These are phyloP conservation scores for Cebus imitator DNA, from an alignment of 2,113 vertebrate species.

Conservation along the genomic window DNA sequence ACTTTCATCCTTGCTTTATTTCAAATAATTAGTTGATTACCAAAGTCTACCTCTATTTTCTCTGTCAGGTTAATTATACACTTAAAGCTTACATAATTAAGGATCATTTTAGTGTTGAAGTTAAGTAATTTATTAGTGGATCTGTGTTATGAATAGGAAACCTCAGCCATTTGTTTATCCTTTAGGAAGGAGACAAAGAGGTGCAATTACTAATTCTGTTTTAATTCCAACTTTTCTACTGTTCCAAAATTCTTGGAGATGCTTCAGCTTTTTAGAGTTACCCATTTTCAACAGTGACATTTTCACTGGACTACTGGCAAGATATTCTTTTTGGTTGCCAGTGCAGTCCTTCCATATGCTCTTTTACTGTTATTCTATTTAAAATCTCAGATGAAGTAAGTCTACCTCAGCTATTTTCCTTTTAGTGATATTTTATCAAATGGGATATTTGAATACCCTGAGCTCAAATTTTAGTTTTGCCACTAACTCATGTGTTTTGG, in stretches of 20 bases:
- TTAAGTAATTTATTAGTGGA: slow-evolving; percentile 57
- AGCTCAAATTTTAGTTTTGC: not conserved
- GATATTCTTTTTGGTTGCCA: not conserved
- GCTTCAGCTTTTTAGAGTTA: not conserved
- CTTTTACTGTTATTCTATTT: not conserved
- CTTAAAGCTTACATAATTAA: slow-evolving; percentile 37
- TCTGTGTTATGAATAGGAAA: slow-evolving; percentile 19
- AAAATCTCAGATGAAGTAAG: not conserved
- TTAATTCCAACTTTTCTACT: slow-evolving; percentile 12
- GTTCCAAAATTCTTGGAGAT: slow-evolving; percentile 46
- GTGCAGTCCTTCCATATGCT: not conserved
- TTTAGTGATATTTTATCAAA: not conserved
- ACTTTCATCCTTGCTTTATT: slow-evolving; percentile 47
- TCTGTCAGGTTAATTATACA: slow-evolving; percentile 27
- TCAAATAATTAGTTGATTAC: slow-evolving; percentile 45
- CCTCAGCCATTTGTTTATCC: slow-evolving; percentile 42
- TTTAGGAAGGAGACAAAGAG: slow-evolving; percentile 4
- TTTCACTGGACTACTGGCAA: slow-evolving; percentile 30
- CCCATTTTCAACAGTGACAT: slow-evolving; percentile 10
- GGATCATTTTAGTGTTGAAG: slow-evolving; percentile 50
- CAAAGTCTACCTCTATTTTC: slow-evolving; percentile 43
- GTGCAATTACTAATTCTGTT: not conserved
- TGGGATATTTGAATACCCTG: not conserved
- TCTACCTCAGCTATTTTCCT: not conserved
- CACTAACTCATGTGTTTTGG: not conserved